Percentiles rank a stretch among this genome's conserved stretches.
Conservation (phyloP, 2,888 invertebrate species). For the Ptycholaimellus sp. region DNA sequence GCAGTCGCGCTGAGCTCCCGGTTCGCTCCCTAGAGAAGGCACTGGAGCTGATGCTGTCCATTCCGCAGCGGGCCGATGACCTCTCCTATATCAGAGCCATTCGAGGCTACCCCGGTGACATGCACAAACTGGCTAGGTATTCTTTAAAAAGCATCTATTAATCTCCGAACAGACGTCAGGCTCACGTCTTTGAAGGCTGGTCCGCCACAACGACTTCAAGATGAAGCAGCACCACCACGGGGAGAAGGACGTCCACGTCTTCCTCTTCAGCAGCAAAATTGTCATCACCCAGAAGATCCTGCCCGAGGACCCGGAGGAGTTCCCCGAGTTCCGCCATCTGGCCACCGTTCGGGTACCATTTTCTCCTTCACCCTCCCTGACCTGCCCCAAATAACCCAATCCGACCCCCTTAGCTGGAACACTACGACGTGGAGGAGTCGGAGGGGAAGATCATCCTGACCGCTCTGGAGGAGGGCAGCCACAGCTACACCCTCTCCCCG, state of each 20-base stretch:
- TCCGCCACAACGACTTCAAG: conserved; percentile 12
- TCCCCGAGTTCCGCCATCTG: conserved; percentile 22
- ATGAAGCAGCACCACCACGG: conserved; percentile 13
- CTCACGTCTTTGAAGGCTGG: conserved; percentile 21
- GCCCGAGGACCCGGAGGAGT: conserved; percentile 16
- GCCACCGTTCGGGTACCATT: conserved; percentile 21
- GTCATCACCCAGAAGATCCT: conserved; percentile 20
- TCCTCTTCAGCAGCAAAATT: conserved; percentile 14
- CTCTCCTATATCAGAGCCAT: conserved; percentile 68
- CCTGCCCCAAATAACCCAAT: neutral
- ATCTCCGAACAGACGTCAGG: conserved; percentile 15
- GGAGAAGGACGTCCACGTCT: no score
- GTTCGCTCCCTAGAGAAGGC: conserved; percentile 67
- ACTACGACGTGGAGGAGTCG: conserved; percentile 26
- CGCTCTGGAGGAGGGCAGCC: no score
- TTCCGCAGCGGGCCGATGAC: conserved; percentile 67
- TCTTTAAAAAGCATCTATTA: conserved; percentile 1
- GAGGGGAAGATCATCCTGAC: no score
- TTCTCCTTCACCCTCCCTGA: no score
- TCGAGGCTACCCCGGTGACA: conserved; percentile 66
- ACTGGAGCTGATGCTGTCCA: conserved; percentile 71
- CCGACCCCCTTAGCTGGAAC: conserved; percentile 27
- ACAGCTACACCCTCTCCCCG: no score
- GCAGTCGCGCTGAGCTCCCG: conserved; percentile 60
- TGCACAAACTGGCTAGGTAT: conserved; percentile 64